Conservation (phyloP, 2,113 vertebrate species). For the Tricholaema leucomelas region DNA sequence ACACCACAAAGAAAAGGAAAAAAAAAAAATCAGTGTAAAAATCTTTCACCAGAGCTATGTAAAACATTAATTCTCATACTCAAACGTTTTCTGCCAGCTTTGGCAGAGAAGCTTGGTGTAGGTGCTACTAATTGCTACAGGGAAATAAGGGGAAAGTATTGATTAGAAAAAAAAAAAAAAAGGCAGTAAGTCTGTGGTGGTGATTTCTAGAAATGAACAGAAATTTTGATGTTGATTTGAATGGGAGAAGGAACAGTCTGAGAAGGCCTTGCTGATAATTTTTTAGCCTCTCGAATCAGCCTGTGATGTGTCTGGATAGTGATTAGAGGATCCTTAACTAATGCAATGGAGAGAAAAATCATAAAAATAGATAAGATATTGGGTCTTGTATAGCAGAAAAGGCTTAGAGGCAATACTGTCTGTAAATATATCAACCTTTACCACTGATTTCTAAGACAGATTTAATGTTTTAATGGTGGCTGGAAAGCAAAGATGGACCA, state of each 20-base stretch:
- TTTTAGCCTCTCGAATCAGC: not conserved
- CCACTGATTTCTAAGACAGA: not conserved
- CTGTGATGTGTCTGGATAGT: not conserved
- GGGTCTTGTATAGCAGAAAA: not conserved
- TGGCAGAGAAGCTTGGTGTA: not conserved
- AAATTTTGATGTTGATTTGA: not conserved
- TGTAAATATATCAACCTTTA: not conserved
- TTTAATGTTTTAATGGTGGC: not conserved
- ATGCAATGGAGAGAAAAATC: not conserved
- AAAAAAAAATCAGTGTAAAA: not conserved
- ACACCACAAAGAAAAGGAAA: not conserved
- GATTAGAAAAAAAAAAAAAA: not conserved
- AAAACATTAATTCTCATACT: not conserved
- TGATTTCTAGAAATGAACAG: not conserved
- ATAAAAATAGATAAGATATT: not conserved
- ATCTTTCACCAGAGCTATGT: not conserved
- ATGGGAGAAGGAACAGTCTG: not conserved
- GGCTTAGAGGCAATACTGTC: not conserved
- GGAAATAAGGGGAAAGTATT: not conserved
- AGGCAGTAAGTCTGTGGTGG: accelerated
- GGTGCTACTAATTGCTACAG: not conserved
- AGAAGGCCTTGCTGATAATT: not conserved
- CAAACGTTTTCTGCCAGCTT: not conserved
- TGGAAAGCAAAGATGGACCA: not conserved
- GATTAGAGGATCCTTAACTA: not conserved